These are phyloP conservation scores for Rotaria macrura DNA, from an alignment of 2,888 invertebrate species.

Conservation along the genomic window DNA sequence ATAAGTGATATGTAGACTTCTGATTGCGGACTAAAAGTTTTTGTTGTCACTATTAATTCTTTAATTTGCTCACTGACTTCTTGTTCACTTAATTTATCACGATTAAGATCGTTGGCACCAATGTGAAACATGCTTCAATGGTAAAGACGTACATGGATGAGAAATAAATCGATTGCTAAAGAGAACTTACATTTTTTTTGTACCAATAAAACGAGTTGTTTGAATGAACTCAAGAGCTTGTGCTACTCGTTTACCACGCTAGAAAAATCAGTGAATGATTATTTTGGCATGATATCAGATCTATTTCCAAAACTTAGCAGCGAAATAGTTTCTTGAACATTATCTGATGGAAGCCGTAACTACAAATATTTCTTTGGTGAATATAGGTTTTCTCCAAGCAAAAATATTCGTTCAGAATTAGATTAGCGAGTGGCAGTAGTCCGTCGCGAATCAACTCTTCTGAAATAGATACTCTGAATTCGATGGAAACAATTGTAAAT, in stretches of 20 bases:
- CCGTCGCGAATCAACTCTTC: too few relatives aligned
- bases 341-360: too few relatives aligned
- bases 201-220: constrained; percentile 23
- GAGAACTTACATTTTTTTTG: background rate
- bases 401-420: too few relatives aligned
- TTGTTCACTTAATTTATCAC: constrained; percentile 10
- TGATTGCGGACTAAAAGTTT: constrained; percentile 8
- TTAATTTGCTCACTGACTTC: constrained; percentile 8
- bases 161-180: background rate
- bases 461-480: too few relatives aligned
- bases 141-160: background rate
- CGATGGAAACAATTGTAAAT: too few relatives aligned
- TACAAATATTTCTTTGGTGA: too few relatives aligned
- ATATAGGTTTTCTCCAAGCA: too few relatives aligned
- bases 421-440: too few relatives aligned
- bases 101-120: constrained; percentile 17
- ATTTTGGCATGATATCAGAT: too few relatives aligned
- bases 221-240: constrained; percentile 12
- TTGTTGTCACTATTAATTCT: constrained; percentile 6
- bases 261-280: too few relatives aligned
- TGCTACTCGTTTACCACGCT: constrained; percentile 15
- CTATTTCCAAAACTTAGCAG: too few relatives aligned
- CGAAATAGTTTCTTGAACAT: too few relatives aligned
- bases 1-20: background rate
- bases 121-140: constrained; percentile 7